These are phyloP conservation scores for Stenopsyche tienmushanensis DNA, from an alignment of 1,140 invertebrate genomes.

Conservation along the genomic window DNA sequence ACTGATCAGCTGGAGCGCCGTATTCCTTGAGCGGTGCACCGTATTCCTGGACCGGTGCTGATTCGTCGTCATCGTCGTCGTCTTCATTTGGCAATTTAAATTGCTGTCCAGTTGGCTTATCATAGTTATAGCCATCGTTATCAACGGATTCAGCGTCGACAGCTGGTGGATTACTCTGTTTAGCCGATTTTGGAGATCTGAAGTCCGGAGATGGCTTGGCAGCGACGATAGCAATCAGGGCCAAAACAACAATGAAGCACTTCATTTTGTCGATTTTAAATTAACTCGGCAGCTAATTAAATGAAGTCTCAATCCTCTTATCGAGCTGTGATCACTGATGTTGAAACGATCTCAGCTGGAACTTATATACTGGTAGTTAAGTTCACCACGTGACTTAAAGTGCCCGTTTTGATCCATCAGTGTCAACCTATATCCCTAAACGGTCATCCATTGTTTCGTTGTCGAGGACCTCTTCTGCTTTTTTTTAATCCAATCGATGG, in stretches of 20 bases:
- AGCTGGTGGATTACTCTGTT: not conserved
- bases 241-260: not conserved
- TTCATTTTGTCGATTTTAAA: conserved; percentile 11
- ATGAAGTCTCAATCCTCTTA: no score
- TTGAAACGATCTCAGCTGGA: not conserved
- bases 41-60: conserved; percentile 3
- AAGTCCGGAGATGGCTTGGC: conserved; percentile 19
- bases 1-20: conserved; percentile 11
- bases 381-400: no score
- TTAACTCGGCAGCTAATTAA: no score
- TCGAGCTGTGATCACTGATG: conserved; percentile 13
- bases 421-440: conserved; percentile 7
- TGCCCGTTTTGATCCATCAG: no score
- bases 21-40: conserved; percentile 9
- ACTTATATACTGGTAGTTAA: conserved; percentile 6
- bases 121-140: not conserved
- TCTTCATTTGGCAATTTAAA: not conserved
- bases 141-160: not conserved
- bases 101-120: not conserved
- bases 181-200: not conserved
- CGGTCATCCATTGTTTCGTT: conserved; percentile 13
- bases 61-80: not conserved
- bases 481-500: no score
- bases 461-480: no score
- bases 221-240: conserved; percentile 1